These are phyloP conservation scores for Panurus biarmicus DNA, from an alignment of 2,113 vertebrate genomes.

Conservation along the genomic window DNA sequence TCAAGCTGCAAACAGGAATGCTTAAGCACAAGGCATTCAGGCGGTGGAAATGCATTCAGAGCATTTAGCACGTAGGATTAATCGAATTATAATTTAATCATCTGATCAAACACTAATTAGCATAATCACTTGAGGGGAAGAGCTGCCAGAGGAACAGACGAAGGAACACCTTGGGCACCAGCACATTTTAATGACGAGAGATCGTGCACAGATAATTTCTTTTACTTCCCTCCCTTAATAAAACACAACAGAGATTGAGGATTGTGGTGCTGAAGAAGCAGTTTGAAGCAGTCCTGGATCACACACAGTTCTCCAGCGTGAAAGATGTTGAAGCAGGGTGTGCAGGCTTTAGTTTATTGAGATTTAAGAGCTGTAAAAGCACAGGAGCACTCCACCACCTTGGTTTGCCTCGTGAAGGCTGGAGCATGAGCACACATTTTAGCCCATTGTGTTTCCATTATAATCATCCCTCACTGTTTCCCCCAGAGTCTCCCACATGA, in stretches of 20 bases:
- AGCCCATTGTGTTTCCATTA: not conserved
- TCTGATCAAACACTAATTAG: slow-evolving; percentile 93
- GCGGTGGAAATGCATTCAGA: slow-evolving; percentile 79
- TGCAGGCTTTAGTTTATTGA: not conserved
- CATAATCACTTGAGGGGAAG: slow-evolving; percentile 87
- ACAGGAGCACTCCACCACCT: not conserved
- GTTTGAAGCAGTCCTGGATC: not conserved
- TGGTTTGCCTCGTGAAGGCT: not conserved
- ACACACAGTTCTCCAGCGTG: not conserved
- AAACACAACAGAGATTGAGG: not conserved
- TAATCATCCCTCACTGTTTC: not conserved
- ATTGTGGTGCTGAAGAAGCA: not conserved
- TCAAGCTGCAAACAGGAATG: slow-evolving; percentile 2
- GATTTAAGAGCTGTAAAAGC: not conserved
- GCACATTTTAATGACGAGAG: slow-evolving; percentile 56
- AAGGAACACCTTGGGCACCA: slow-evolving; percentile 74
- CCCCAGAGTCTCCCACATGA: not conserved
- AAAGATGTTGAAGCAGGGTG: not conserved
- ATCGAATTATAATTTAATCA: slow-evolving; percentile 91
- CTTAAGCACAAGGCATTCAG: slow-evolving; percentile 65
- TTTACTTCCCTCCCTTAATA: not conserved
- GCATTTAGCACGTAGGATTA: slow-evolving; percentile 81
- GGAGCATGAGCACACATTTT: not conserved
- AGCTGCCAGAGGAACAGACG: slow-evolving; percentile 75
- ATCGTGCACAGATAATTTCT: not conserved